phyloP scores from a whole-genome alignment of 2,797 vertebrate species.

The Spinus olivaceus region DNA sequence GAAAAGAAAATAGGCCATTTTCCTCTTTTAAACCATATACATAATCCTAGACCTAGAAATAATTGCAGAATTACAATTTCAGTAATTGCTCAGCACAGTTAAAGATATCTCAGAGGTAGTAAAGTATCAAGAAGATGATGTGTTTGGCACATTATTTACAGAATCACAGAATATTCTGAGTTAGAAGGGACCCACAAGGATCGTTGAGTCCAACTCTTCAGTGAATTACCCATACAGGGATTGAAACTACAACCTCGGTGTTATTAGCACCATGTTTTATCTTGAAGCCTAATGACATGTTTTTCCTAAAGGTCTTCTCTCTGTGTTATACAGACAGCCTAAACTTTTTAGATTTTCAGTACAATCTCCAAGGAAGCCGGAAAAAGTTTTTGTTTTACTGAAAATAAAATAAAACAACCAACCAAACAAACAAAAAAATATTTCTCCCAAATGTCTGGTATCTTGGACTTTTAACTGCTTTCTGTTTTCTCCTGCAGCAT shows the following conservation, averaged over 20 bases:
- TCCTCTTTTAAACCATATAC: background rate
- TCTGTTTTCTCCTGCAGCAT: background rate
- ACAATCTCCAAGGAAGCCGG: background rate
- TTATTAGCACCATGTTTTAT: background rate
- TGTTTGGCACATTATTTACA: background rate
- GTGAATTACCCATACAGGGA: background rate
- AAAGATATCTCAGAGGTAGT: background rate
- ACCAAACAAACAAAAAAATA: background rate
- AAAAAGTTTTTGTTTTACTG: background rate
- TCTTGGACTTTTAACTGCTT: background rate
- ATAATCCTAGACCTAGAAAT: background rate
- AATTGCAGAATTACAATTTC: background rate
- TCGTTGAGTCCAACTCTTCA: background rate
- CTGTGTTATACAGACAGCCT: background rate
- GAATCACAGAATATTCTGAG: background rate
- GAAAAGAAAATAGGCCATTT: background rate
- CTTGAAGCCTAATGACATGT: background rate
- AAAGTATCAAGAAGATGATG: background rate
- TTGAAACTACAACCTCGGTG: background rate
- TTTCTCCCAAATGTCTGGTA: background rate
- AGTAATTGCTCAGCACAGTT: background rate
- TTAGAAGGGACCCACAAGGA: background rate
- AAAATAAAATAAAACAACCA: background rate
- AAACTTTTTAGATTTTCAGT: background rate
- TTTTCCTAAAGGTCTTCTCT: background rate